phyloP scores from a whole-genome alignment of 2,888 invertebrate species.

The Villa cingulata region DNA sequence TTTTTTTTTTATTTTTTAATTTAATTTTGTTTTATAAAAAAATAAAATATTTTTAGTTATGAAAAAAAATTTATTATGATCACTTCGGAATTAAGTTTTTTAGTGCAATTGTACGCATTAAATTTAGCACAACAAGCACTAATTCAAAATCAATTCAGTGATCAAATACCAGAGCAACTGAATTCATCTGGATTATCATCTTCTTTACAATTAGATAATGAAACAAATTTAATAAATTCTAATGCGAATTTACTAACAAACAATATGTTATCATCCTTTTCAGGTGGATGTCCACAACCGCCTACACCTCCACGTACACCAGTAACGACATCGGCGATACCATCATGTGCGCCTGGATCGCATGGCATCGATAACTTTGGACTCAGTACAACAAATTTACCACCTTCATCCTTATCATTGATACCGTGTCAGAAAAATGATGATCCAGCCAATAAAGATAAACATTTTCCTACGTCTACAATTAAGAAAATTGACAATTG shows the following conservation, averaged over 20 bases:
- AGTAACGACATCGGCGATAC: conserved; percentile 3
- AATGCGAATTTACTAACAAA: not conserved
- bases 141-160: not conserved
- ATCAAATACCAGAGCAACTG: not conserved
- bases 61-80: not conserved
- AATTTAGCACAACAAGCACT: conserved; percentile 1
- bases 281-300: conserved; percentile 11
- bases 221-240: not conserved
- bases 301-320: conserved; percentile 17
- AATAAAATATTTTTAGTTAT: not conserved
- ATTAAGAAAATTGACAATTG: too few species aligned
- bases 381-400: conserved; percentile 29
- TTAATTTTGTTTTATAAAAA: not conserved
- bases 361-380: conserved; percentile 19
- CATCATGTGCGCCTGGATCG: not conserved
- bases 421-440: conserved; percentile 17
- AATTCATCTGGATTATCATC: not conserved
- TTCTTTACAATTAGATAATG: not conserved
- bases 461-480: too few species aligned
- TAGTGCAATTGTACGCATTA: conserved; percentile 4
- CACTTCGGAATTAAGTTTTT: conserved; percentile 1
- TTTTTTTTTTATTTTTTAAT: not conserved
- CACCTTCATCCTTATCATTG: conserved; percentile 22
- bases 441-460: too few species aligned
- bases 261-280: not conserved